Evolutionary conservation across 1,140 invertebrate genomes (phyloP), one percentile per base, ranked within the genome.

Genomic region (Drosophila bifasciata): DNA sequence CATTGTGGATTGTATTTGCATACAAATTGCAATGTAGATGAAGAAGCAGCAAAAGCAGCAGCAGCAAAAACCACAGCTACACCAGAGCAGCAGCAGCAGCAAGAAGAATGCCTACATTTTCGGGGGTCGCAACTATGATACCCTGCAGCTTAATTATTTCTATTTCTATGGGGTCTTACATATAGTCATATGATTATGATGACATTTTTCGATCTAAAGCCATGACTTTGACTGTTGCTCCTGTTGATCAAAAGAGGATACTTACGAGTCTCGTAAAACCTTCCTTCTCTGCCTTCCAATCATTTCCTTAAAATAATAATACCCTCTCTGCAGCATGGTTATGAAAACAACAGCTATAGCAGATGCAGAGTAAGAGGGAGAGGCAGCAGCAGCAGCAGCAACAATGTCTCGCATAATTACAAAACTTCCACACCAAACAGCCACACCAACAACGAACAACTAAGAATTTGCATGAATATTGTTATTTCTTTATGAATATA

Each of bases 21-120:
- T 88, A 88, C 83, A 88, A 88, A 88, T 88, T 88, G 83, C 83
- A 88, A 83, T 88, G 71, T 63, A 71, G 78, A 78, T 61, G 83
- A 83, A 83, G 83, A 83, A 88, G 81, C 50, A 73, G 63, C 58
- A 83, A 19, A 55, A 78, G 13, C 69, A 64, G 39, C 72, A 61
- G 21, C 61, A 46, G 13, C 51, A 62, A 41, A 44, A 55, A 44
- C 72, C 68, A 39, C 49, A 58, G 40, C 53, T 23, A 45, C 41
- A 28, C n/a, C 15, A 50, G 28, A 72, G 21, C 60, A 64, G 13
- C 61, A 64, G 15, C 71, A 79, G 11, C 67, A 52, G 8, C 57
- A 74, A 40, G 28, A 39, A 56, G 48, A 52, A 73, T 36, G 50
- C 3, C 32, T 0, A 36, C 11, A 9, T 11, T 36, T 36, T 11